phyloP scores from a whole-genome alignment of 2,113 vertebrate species.

The Actenoides lindsayi region DNA sequence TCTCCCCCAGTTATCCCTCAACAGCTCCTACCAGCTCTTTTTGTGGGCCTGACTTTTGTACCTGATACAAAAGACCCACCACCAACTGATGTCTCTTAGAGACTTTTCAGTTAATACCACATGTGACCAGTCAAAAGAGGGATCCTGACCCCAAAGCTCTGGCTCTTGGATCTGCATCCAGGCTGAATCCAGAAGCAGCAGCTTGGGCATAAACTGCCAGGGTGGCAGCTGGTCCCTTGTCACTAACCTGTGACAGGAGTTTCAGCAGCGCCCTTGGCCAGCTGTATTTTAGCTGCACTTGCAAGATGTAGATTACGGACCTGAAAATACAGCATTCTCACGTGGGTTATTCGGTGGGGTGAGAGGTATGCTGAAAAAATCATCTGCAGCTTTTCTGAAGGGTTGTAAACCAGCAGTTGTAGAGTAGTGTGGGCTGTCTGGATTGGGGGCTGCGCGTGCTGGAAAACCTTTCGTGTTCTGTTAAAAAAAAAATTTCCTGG shows the following conservation, averaged over 20 bases:
- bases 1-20: background rate
- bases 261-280: background rate
- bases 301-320: background rate
- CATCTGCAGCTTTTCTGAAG: background rate
- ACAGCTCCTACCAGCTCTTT: rapidly evolving
- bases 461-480: background rate
- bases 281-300: background rate
- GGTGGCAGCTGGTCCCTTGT: background rate
- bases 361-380: background rate
- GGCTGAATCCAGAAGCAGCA: background rate
- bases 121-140: background rate
- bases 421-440: background rate
- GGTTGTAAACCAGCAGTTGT: background rate
- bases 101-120: no score
- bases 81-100: rapidly evolving
- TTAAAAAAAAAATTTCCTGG: background rate
- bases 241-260: background rate
- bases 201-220: background rate
- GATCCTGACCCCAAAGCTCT: rapidly evolving
- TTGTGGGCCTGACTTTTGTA: rapidly evolving
- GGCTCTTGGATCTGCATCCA: background rate
- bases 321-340: background rate
- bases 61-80: background rate
- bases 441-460: background rate
- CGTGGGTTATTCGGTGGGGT: background rate